Evolutionary conservation across 2,888 invertebrate species (phyloP), one percentile per base, ranked within the genome.

Genomic region (Acanthosepion lycidas): DNA sequence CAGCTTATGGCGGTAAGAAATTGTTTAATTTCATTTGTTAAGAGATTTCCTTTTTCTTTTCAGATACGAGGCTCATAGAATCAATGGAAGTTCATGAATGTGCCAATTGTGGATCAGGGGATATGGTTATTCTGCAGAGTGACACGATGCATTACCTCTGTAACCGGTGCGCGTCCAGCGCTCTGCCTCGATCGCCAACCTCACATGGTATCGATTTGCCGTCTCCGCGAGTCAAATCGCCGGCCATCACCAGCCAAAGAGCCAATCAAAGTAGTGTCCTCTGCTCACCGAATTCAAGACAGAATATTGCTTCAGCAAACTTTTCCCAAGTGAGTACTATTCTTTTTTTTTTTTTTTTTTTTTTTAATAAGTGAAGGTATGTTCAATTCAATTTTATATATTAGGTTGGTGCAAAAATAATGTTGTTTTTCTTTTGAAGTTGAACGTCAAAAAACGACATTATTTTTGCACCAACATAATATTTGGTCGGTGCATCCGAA

Each of bases 81-180:
- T 33, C 78, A 33, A 78, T 93, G 53, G 93, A 93, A 28, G 33
- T 53, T 28, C 93, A 51, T 28, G 93, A 93, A 93, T 93, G 93
- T 53, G 93, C 93, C 5, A 93, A 93, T 53, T 93, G 93, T 26
- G 93, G 93, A 4, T 93, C 93, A 15, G 53, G 93, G n/a, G 93
- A 93, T 42, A 93, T n/a, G n/a, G 93, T 93, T 20, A 93, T 93
- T 15, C 53, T 49, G n/a, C 93, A 93, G 9, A 93, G 33, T 28
- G 93, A 93, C 93, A 93, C 93, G 0, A 93, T 49, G 49, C 93
- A 93, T 26, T 93, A 53, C 93, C 53, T 93, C n/a, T 93, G 93
- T 26, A 93, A 28, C 51, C 28, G 51, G 15, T 93, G 93, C 33
- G 53, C 93, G 12, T 49, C 93, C 28, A 93, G 93, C 28, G 53